These are phyloP conservation scores for Clivina fossor DNA, from an alignment of 2,888 invertebrate genomes.

Conservation along the genomic window DNA sequence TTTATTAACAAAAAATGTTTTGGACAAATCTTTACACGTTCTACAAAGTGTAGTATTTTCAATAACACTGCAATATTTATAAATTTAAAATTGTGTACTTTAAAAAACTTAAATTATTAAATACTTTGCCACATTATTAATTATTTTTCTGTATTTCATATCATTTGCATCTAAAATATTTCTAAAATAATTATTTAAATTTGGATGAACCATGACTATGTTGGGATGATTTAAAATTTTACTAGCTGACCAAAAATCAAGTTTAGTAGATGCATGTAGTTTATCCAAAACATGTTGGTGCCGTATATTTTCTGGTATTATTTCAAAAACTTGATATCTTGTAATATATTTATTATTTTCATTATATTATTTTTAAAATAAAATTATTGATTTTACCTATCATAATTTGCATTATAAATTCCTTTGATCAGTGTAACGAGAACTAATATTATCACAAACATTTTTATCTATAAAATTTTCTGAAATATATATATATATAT, in stretches of 20 bases:
- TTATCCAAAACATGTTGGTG: background rate
- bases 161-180: background rate
- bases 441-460: too few relatives aligned
- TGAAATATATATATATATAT: too few relatives aligned
- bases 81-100: slow-evolving; percentile 2
- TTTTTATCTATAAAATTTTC: too few relatives aligned
- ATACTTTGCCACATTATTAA: background rate
- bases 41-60: background rate
- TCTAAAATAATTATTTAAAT: background rate
- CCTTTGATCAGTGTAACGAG: too few relatives aligned
- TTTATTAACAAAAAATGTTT: background rate
- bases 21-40: background rate
- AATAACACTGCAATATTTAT: background rate
- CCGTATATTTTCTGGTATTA: background rate
- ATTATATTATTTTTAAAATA: too few relatives aligned
- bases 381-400: too few relatives aligned
- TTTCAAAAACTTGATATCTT: background rate
- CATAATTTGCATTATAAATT: too few relatives aligned
- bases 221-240: background rate
- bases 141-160: background rate
- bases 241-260: slow-evolving; percentile 1
- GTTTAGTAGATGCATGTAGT: background rate
- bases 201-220: slow-evolving; percentile 1
- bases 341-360: too few relatives aligned
- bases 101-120: background rate